Evolutionary conservation across 2,113 vertebrate species (phyloP), one percentile per base, ranked within the genome.

Genomic region (Pteropus alecto): DNA sequence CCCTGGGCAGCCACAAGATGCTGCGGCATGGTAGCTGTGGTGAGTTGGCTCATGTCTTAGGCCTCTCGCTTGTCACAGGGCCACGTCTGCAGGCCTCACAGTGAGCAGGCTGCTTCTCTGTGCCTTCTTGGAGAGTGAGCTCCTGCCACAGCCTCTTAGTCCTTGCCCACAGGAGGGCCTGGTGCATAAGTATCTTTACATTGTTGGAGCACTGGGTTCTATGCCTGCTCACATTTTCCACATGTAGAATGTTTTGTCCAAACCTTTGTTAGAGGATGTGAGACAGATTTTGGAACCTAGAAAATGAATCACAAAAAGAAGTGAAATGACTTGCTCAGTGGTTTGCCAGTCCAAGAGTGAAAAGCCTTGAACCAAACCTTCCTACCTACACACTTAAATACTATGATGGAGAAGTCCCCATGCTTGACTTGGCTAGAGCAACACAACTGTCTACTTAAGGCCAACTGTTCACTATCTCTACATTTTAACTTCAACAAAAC

Each of bases 1-100:
- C 9, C 24, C 6, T 35, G 22, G 38, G 14, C 24, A 48, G 35
- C 30, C 33, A 1, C 26, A 0, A 1, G 46, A 24, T 51, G 7
- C 38, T 0, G 0, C 0, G 22, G 41, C 2, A 1, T 41, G 12
- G 3, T 30, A n/a, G 51, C 61, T 24, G 1, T 15, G 6, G 9
- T 7, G 13, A 9, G 8, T 18, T 2, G 26, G 24, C 70, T 56
- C 0, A 2, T n/a, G 1, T n/a, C 33, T 65, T 15, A 10, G 26
- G 12, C 33, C 38, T 12, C 6, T 14, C 15, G 33, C 54, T 33
- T 3, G 1, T 79, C 46, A 38, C 0, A 15, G 48, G n/a, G 3
- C 30, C 4, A 4, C 6, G 4, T 85, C 67, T 48, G 0, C 41
- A 33, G 41, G 24, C 13, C n/a, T 35, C 65, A 16, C 13, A 33